These are phyloP conservation scores for Chloroclysta siterata DNA, from an alignment of 2,888 invertebrate genomes.

Conservation along the genomic window DNA sequence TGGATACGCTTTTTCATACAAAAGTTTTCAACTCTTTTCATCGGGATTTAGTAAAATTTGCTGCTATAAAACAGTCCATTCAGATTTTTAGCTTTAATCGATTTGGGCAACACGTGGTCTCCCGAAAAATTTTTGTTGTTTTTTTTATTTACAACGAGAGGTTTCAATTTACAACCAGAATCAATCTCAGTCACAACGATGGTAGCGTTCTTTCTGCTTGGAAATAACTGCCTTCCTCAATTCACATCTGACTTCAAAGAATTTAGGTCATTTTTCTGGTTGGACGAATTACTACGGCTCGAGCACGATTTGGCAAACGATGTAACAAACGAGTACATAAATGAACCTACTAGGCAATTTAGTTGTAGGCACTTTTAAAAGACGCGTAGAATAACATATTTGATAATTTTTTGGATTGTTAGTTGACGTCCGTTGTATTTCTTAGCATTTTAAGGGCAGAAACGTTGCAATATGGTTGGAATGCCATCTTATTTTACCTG, in stretches of 20 bases:
- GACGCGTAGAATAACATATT: constrained; percentile 3
- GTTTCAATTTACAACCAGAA: constrained; percentile 17
- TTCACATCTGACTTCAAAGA: constrained; percentile 27
- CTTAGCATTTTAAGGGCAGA: not conserved
- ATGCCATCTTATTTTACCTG: not conserved
- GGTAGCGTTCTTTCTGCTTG: not conserved
- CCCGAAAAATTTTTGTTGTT: no score
- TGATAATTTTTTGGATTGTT: not conserved
- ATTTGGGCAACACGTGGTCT: no score
- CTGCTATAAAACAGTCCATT: no score
- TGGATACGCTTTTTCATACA: no score
- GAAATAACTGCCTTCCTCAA: constrained; percentile 14
- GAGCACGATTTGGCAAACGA: constrained; percentile 38
- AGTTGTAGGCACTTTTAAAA: not conserved
- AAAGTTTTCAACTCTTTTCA: no score
- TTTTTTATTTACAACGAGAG: no score
- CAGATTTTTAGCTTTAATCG: no score
- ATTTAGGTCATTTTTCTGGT: constrained; percentile 41
- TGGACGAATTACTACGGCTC: constrained; percentile 33
- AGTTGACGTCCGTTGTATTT: not conserved
- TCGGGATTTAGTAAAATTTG: no score
- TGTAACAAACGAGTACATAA: constrained; percentile 37
- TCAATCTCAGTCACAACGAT: constrained; percentile 3
- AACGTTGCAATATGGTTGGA: not conserved
- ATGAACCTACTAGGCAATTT: constrained; percentile 16